These are phyloP conservation scores for Calameuta filiformis DNA, from an alignment of 2,888 invertebrate genomes.

Conservation along the genomic window DNA sequence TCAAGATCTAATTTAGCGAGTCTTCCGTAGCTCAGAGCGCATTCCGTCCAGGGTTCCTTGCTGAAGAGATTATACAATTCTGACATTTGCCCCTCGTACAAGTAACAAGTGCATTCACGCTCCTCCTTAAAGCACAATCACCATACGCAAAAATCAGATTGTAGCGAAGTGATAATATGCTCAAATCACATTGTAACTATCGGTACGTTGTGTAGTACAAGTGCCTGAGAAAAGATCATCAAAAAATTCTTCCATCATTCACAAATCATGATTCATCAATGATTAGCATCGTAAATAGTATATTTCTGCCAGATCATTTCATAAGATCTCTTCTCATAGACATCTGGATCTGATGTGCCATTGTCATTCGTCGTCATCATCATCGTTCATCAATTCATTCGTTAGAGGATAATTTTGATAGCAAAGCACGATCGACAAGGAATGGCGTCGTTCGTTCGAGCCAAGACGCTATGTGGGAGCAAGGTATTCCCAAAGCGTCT, in stretches of 20 bases:
- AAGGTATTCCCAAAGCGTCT: background rate
- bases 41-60: background rate
- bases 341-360: background rate
- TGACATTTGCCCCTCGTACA: background rate
- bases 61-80: background rate
- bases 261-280: background rate
- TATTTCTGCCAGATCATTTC: background rate
- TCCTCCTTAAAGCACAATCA: background rate
- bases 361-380: background rate
- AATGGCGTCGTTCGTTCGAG: background rate
- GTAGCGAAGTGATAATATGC: background rate
- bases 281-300: background rate
- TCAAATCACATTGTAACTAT: background rate
- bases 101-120: background rate
- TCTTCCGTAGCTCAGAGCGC: background rate
- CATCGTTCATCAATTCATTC: background rate
- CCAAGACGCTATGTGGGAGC: background rate
- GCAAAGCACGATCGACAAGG: background rate
- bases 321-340: background rate
- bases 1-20: background rate
- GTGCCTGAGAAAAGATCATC: background rate
- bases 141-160: background rate
- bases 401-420: background rate
- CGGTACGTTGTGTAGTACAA: background rate
- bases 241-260: background rate